These are phyloP conservation scores for Jaculus jaculus DNA, from an alignment of 2,113 vertebrate species.

Conservation along the genomic window DNA sequence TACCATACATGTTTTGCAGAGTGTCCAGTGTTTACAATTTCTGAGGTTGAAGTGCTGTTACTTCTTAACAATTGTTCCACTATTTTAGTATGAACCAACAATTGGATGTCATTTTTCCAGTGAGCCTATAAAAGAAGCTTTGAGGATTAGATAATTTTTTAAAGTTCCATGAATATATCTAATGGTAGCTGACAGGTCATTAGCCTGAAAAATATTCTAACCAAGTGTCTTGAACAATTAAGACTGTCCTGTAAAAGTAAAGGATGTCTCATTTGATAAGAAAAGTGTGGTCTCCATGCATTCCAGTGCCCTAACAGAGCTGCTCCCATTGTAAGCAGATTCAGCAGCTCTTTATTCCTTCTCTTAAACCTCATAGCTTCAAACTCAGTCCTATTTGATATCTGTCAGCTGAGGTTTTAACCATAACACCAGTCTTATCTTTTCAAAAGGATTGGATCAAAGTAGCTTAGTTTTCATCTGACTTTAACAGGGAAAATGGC, in stretches of 20 bases:
- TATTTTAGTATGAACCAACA: not conserved
- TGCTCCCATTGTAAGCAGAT: constrained; percentile 46
- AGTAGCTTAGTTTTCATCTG: constrained; percentile 75
- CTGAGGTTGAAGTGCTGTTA: not conserved
- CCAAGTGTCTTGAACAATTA: constrained; percentile 54
- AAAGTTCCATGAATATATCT: constrained; percentile 53
- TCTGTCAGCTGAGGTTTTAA: constrained; percentile 71
- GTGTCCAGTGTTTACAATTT: not conserved
- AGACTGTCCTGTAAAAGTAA: constrained; percentile 34
- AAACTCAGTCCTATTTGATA: constrained; percentile 68
- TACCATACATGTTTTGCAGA: not conserved
- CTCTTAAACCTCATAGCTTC: constrained; percentile 66
- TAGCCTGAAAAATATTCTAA: constrained; percentile 55
- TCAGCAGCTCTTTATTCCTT: constrained; percentile 66
- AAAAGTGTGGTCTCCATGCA: not conserved
- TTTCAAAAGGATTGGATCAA: constrained; percentile 77
- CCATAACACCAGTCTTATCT: constrained; percentile 74
- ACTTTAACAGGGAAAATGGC: constrained; percentile 75
- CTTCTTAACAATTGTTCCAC: too few species aligned
- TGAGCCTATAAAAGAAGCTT: not conserved
- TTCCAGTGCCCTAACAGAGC: constrained; percentile 32
- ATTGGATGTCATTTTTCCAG: not conserved
- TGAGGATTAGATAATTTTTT: constrained; percentile 49
- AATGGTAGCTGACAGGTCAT: constrained; percentile 52
- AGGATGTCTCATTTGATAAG: constrained; percentile 44